phyloP scores from a whole-genome alignment of 2,797 vertebrate genomes.

The Cuculus canorus region DNA sequence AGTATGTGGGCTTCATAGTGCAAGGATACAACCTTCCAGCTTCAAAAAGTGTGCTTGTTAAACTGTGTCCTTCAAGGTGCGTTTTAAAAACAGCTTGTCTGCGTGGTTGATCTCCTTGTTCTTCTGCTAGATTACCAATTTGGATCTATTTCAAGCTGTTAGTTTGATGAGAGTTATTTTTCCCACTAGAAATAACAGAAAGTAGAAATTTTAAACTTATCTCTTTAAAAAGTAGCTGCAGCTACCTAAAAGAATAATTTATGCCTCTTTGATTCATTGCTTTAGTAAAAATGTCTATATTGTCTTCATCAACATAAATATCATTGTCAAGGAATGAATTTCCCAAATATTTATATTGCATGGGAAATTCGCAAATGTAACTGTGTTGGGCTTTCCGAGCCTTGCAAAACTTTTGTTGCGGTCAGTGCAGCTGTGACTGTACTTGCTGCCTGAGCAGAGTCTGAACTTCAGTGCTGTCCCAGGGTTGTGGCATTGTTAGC shows the following conservation, averaged over 20 bases:
- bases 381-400: neutral
- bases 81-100: neutral
- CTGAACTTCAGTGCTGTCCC: neutral
- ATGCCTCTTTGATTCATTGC: neutral
- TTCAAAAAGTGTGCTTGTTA: neutral
- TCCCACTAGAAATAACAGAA: neutral
- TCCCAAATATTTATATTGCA: neutral
- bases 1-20: neutral
- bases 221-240: neutral
- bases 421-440: neutral
- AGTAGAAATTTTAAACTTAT: neutral
- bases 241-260: neutral
- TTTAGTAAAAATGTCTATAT: neutral
- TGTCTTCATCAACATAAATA: neutral
- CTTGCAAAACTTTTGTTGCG: neutral
- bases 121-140: neutral
- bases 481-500: neutral
- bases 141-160: neutral
- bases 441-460: neutral
- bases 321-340: neutral
- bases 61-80: neutral
- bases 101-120: neutral
- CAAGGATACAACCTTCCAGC: neutral
- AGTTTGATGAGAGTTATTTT: neutral
- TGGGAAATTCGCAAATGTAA: neutral